A percentile compares a stretch with the other conserved stretches of the same genome.
These are phyloP conservation scores for Artibeus lituratus DNA, from an alignment of 2,797 vertebrate species.

Conservation along the genomic window DNA sequence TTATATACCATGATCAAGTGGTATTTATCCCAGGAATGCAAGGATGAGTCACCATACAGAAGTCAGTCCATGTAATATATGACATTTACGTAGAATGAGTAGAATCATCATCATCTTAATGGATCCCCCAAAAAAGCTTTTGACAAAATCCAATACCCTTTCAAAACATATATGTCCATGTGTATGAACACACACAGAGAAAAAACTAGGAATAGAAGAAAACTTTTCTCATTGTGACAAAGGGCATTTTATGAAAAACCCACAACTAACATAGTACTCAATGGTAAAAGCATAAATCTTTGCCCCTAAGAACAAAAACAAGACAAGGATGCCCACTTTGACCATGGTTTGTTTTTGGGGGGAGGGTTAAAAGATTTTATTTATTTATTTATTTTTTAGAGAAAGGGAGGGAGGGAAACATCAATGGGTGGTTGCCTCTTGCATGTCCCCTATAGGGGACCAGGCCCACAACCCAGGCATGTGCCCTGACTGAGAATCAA, in stretches of 20 bases:
- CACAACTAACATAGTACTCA: neutral
- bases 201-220: neutral
- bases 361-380: too few relatives aligned
- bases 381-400: too few relatives aligned
- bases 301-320: neutral
- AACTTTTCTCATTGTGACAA: neutral
- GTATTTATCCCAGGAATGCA: neutral
- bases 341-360: neutral
- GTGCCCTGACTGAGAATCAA: too few relatives aligned
- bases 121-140: neutral
- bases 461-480: too few relatives aligned
- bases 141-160: neutral
- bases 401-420: too few relatives aligned
- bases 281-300: neutral
- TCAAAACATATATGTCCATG: neutral
- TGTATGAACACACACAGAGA: neutral
- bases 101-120: neutral
- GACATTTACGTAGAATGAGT: neutral
- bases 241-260: slow-evolving; percentile 3
- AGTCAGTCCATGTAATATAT: neutral
- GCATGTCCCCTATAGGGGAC: too few relatives aligned
- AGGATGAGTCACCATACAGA: neutral
- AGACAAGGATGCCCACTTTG: neutral
- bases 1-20: neutral
- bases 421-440: too few relatives aligned